Evolutionary conservation across 1,140 invertebrate species (phyloP), one percentile per base, ranked within the genome.

Genomic region (Musca domestica): DNA sequence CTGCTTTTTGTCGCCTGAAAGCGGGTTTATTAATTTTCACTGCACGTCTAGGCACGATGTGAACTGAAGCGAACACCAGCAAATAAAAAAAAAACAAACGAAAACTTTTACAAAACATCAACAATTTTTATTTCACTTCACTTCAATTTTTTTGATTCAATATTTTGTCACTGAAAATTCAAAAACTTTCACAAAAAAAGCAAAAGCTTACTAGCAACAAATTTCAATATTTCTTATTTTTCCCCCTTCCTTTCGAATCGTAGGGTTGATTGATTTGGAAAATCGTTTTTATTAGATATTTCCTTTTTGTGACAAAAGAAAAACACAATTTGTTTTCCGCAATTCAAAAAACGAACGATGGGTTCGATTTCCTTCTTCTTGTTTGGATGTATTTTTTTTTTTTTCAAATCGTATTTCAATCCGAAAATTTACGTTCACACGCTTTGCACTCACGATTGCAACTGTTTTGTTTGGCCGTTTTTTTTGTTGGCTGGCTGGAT

Each of bases 361-460:
- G 14, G 2, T 52, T 30, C 23, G 27, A 52, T 66, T 65, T 27
- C 22, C 23, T 48, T 65, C 17, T 23, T 49, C 17, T 15, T 49
- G 9, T 10, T 49, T 2, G 17, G 10, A 1, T 51, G n/a, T n/a
- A n/a, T 41, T 10, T 61, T 34, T 19, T 20, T 61, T 19, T 61
- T 41, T 61, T 7, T 41, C 20, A 12, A 41, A 30, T 41, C 12
- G 23, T 58, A 27, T 46, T 64, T 64, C 14, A 41, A 41, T 41
- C 34, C 34, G 30, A 52, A 71, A 76, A 78, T 75, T 78, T 74
- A 78, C 76, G 77, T 78, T 78, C 74, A 77, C 77, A 78, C 77
- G 77, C 77, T 74, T 76, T 73, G 74, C 71, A 73, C 75, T 78
- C 77, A 75, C 77, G 77, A 72, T 76, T 75, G 73, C 77, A 78